Evolutionary conservation across 2,797 vertebrate genomes (phyloP).

Genomic region (Dromococcyx pavoninus): DNA sequence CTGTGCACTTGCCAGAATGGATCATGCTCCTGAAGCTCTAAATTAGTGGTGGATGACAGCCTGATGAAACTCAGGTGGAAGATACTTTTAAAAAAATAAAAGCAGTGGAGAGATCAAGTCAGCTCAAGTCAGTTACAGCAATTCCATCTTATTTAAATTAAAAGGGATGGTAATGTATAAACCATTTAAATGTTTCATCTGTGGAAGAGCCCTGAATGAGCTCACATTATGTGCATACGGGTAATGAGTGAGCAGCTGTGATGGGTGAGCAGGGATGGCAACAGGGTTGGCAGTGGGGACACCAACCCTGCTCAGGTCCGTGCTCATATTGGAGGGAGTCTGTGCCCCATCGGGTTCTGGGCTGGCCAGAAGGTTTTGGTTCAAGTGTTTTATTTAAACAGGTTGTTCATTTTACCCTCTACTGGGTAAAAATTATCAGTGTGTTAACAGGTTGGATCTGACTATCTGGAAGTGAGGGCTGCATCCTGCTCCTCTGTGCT

Average conservation of each 20-base stretch:
- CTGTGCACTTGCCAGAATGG: neutral
- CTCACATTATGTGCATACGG: rapidly evolving
- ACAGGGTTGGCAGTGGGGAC: neutral
- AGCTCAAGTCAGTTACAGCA: neutral
- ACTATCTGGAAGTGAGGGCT: neutral
- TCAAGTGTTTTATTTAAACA: neutral
- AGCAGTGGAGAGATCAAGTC: neutral
- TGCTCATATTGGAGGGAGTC: neutral
- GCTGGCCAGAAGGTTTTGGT: neutral
- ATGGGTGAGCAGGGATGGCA: neutral
- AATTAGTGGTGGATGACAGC: neutral
- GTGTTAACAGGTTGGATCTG: neutral
- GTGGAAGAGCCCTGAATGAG: neutral
- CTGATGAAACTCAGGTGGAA: neutral
- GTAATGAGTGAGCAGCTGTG: neutral
- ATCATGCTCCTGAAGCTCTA: neutral
- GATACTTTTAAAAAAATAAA: neutral
- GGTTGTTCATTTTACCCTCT: neutral
- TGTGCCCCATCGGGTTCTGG: neutral
- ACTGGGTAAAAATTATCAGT: neutral
- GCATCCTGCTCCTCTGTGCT: neutral
- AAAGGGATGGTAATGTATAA: neutral
- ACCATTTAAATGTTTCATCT: neutral
- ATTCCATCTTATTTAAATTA: neutral
- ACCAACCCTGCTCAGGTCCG: neutral